These are phyloP conservation scores for Lagothrix lagotricha DNA, from an alignment of 2,797 vertebrate species.

Conservation along the genomic window DNA sequence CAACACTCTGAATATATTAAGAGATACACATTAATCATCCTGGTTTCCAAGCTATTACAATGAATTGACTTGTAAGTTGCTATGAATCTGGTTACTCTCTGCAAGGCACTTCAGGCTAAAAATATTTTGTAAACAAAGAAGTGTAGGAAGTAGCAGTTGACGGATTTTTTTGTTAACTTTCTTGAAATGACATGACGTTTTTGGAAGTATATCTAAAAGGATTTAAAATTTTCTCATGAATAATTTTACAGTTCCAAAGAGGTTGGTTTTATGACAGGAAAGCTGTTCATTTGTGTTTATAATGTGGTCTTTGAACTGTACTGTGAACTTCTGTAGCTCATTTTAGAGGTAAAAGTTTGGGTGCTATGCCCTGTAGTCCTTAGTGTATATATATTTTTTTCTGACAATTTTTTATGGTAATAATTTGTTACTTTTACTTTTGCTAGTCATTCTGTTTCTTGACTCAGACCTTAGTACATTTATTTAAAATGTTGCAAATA, in stretches of 20 bases:
- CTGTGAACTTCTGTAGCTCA: constrained; percentile 33
- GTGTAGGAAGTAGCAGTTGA: background rate
- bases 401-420: background rate
- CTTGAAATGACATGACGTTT: constrained; percentile 45
- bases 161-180: constrained; percentile 43
- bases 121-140: constrained; percentile 73
- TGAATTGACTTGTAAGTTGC: constrained; percentile 73
- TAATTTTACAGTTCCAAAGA: constrained; percentile 53
- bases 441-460: background rate
- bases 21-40: constrained; percentile 69
- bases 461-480: background rate
- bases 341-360: background rate
- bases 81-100: constrained; percentile 49
- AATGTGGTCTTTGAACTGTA: constrained; percentile 60
- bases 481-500: background rate
- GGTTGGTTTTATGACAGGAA: constrained; percentile 13
- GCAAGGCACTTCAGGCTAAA: constrained; percentile 40
- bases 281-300: constrained; percentile 54
- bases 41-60: constrained; percentile 51
- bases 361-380: background rate
- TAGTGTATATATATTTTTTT: background rate
- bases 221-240: constrained; percentile 53
- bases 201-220: constrained; percentile 57
- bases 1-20: constrained; percentile 76
- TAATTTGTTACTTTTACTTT: constrained; percentile 1